phyloP scores from a whole-genome alignment of 1,140 invertebrate species.

The Drosophila prosaltans region DNA sequence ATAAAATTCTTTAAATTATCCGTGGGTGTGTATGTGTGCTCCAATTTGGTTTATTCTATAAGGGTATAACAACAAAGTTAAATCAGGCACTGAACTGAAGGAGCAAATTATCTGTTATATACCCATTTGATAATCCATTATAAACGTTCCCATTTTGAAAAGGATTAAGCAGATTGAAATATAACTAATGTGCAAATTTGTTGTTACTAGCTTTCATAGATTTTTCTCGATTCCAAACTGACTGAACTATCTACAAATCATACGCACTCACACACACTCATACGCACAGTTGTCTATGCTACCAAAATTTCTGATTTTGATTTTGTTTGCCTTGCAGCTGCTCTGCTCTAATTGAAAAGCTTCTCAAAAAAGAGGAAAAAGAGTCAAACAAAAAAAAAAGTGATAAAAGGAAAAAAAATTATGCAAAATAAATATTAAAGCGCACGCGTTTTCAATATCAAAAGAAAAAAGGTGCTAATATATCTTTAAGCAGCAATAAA shows the following conservation, averaged over 20 bases:
- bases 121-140: too few species aligned
- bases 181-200: too few species aligned
- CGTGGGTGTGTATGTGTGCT: background rate
- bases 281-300: background rate
- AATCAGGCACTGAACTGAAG: too few species aligned
- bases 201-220: too few species aligned
- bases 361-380: constrained; percentile 4
- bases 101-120: too few species aligned
- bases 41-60: background rate
- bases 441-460: constrained; percentile 45
- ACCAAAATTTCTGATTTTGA: background rate
- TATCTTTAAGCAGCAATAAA: constrained; percentile 52
- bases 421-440: constrained; percentile 62
- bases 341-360: constrained; percentile 37
- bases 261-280: constrained; percentile 12
- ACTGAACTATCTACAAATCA: background rate
- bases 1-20: constrained; percentile 1
- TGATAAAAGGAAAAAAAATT: constrained; percentile 48
- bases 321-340: constrained; percentile 28
- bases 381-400: constrained; percentile 30
- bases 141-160: too few species aligned
- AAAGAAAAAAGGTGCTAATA: constrained; percentile 65
- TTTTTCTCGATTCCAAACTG: background rate
- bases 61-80: too few species aligned
- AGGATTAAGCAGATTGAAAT: too few species aligned